phyloP scores from a whole-genome alignment of 2,888 invertebrate genomes.

The Hermodice carunculata region DNA sequence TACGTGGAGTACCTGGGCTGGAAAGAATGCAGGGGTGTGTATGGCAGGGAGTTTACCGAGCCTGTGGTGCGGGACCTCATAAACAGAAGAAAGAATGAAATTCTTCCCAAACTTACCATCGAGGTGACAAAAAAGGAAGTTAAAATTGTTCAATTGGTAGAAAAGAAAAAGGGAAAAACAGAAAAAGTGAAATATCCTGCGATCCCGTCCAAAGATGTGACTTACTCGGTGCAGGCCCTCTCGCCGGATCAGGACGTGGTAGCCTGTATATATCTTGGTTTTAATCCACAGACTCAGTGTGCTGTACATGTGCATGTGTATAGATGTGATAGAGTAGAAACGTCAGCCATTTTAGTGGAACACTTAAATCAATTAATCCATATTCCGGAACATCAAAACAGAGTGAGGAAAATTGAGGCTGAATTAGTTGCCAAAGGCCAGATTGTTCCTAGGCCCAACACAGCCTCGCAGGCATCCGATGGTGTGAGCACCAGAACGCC shows the following conservation, averaged over 20 bases:
- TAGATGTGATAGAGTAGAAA: conserved; percentile 93
- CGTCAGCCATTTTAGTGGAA: conserved; percentile 87
- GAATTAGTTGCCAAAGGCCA: conserved; percentile 55
- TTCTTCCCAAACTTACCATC: conserved; percentile 83
- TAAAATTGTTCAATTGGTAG: conserved; percentile 88
- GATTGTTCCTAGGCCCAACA: conserved; percentile 10
- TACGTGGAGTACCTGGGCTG: conserved; percentile 86
- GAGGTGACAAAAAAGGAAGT: conserved; percentile 85
- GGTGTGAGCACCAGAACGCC: not conserved
- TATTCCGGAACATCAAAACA: conserved; percentile 88
- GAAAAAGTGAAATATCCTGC: conserved; percentile 83
- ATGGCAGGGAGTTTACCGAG: conserved; percentile 86
- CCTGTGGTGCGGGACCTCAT: conserved; percentile 88
- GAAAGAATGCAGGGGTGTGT: conserved; percentile 90
- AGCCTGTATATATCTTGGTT: conserved; percentile 90
- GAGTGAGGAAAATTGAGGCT: conserved; percentile 84
- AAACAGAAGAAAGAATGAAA: conserved; percentile 86
- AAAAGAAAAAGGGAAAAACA: conserved; percentile 60
- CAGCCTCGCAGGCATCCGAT: not conserved
- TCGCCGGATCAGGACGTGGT: conserved; percentile 85
- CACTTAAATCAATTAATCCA: conserved; percentile 85
- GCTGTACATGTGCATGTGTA: conserved; percentile 96
- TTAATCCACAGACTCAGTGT: conserved; percentile 94
- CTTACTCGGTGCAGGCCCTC: conserved; percentile 85
- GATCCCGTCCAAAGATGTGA: conserved; percentile 67